Conservation (phyloP, 1,140 invertebrate species). For the Pseudomyrmex dendroicus region DNA sequence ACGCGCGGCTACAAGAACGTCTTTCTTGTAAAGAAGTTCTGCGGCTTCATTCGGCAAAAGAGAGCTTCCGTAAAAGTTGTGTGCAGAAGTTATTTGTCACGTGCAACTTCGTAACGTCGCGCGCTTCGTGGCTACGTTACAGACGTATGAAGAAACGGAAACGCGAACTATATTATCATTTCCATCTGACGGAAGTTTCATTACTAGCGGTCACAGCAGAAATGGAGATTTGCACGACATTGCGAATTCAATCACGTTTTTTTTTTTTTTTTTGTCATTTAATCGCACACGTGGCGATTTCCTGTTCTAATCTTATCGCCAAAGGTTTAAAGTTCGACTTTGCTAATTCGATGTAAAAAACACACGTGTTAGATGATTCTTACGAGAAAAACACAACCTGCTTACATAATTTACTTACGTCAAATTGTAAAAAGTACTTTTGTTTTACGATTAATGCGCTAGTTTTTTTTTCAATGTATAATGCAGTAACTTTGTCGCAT, state of each 20-base stretch:
- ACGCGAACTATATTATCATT: conserved; percentile 13
- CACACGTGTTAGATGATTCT: too few relatives aligned
- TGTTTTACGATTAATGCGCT: too few relatives aligned
- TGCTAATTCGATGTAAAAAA: too few relatives aligned
- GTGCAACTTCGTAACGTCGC: conserved; percentile 8
- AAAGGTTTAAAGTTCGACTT: too few relatives aligned
- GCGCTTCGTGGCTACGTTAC: not conserved
- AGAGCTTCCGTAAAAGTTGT: conserved; percentile 32
- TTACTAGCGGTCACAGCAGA: not conserved
- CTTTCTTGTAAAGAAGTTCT: conserved; percentile 26
- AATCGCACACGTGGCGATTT: not conserved
- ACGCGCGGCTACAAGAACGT: not conserved
- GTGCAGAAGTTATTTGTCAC: not conserved
- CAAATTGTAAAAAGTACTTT: too few relatives aligned
- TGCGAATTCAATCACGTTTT: not conserved
- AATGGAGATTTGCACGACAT: not conserved
- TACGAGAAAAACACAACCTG: too few relatives aligned
- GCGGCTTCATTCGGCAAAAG: conserved; percentile 5
- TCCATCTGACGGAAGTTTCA: not conserved
- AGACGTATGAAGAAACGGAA: not conserved
- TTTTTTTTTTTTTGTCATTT: not conserved
- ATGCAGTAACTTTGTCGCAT: too few relatives aligned
- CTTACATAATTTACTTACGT: too few relatives aligned
- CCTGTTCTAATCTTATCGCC: too few relatives aligned
- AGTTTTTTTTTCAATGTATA: too few relatives aligned